Percentiles rank a stretch among this genome's conserved stretches.
Evolutionary conservation across 2,113 vertebrate species (phyloP).

Genomic region (Euleptes europaea): DNA sequence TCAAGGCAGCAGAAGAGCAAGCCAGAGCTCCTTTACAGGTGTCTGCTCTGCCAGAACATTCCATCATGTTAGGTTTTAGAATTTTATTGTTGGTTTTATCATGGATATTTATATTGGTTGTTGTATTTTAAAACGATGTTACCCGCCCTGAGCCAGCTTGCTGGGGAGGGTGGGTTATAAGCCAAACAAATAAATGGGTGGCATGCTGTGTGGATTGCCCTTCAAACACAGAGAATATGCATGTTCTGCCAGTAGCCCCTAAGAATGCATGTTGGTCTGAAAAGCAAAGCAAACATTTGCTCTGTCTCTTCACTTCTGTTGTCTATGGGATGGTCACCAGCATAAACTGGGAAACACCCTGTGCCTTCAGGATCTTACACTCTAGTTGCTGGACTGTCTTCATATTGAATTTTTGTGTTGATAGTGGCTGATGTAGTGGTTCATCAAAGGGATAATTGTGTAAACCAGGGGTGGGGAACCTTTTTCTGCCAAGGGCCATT

Average conservation of each 20-base stretch:
- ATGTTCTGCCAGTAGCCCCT: neutral
- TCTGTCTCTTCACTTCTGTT: neutral
- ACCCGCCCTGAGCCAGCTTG: no score
- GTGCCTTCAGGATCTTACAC: neutral
- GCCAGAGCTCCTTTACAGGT: neutral
- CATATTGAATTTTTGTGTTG: neutral
- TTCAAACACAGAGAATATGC: neutral
- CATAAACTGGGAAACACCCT: neutral
- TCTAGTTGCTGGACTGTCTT: neutral
- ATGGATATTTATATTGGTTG: no score
- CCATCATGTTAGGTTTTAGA: no score
- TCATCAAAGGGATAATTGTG: no score
- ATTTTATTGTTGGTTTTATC: no score
- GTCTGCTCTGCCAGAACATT: neutral
- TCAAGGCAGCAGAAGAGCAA: no score
- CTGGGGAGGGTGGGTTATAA: no score
- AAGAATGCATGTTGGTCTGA: neutral
- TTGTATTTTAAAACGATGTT: no score
- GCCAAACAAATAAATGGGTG: no score
- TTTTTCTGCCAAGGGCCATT: no score
- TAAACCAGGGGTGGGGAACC: no score
- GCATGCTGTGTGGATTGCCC: neutral
- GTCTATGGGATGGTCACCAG: neutral
- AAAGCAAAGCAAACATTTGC: neutral
- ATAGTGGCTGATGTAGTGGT: no score